Conservation (phyloP, 2,888 invertebrate genomes). For the Chrysomela aeneicollis region DNA sequence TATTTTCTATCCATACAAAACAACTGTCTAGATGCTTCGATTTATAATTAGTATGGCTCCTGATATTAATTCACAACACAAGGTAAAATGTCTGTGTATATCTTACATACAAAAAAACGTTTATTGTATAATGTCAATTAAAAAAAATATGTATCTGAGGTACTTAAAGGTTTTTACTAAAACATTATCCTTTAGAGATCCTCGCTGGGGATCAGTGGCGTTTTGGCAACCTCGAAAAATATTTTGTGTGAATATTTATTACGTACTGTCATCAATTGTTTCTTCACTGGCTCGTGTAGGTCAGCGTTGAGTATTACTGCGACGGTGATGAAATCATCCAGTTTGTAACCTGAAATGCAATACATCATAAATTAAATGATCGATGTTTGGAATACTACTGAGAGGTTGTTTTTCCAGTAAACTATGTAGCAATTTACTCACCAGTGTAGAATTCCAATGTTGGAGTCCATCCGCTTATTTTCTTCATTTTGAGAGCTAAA, state of each 20-base stretch:
- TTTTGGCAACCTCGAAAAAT: slow-evolving; percentile 91
- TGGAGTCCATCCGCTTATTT: slow-evolving; percentile 75
- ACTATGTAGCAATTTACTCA: no score
- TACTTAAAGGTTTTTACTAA: slow-evolving; percentile 1
- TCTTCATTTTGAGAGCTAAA: slow-evolving; percentile 88
- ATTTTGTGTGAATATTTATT: slow-evolving; percentile 95
- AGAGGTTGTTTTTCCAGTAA: no score
- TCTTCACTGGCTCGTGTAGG: slow-evolving; percentile 79
- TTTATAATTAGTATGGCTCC: background rate
- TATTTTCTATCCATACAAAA: background rate
- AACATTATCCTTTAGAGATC: slow-evolving; percentile 37
- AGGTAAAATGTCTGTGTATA: slow-evolving; percentile 23
- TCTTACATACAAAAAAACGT: slow-evolving; percentile 26
- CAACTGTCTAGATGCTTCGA: background rate
- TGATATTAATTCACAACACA: slow-evolving; percentile 6
- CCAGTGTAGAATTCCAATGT: slow-evolving; percentile 82
- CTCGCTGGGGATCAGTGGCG: slow-evolving; percentile 67
- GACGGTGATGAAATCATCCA: slow-evolving; percentile 76
- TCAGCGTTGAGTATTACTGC: slow-evolving; percentile 78
- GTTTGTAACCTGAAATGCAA: slow-evolving; percentile 70
- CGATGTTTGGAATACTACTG: background rate
- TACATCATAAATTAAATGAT: background rate
- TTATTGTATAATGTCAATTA: slow-evolving; percentile 31
- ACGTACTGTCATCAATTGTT: slow-evolving; percentile 83
- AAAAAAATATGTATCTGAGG: slow-evolving; percentile 27